These are phyloP conservation scores for Drosophila meridiana DNA, from an alignment of 2,888 invertebrate species.

Conservation along the genomic window DNA sequence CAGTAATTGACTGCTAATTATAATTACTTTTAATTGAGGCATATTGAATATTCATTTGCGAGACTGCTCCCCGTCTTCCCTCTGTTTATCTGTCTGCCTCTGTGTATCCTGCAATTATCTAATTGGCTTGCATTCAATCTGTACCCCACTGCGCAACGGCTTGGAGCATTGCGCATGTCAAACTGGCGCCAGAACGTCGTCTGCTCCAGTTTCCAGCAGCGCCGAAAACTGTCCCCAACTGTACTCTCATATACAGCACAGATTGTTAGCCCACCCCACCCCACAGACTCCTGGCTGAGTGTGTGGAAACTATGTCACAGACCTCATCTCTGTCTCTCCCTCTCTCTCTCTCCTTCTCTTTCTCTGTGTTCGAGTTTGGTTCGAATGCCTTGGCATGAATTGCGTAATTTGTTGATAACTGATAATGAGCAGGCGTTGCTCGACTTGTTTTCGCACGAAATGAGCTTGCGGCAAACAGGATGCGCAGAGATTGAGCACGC, in stretches of 20 bases:
- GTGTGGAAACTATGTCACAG: constrained; percentile 68
- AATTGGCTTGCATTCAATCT: constrained; percentile 63
- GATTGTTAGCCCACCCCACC: constrained; percentile 17
- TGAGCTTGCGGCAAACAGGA: constrained; percentile 55
- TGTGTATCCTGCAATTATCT: constrained; percentile 65
- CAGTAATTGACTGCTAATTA: constrained; percentile 9
- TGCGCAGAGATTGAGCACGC: constrained; percentile 71
- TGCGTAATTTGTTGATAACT: constrained; percentile 68
- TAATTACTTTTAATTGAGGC: constrained; percentile 34
- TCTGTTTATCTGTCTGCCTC: constrained; percentile 16
- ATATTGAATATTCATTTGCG: not conserved
- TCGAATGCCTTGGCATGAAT: constrained; percentile 55
- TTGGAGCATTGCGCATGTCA: constrained; percentile 67
- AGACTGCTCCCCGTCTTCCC: constrained; percentile 17
- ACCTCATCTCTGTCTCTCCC: not conserved
- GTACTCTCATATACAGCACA: constrained; percentile 23
- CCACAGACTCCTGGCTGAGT: constrained; percentile 7
- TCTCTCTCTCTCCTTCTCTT: not conserved
- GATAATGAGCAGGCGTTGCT: constrained; percentile 68
- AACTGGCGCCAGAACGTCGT: constrained; percentile 79
- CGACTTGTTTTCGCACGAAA: constrained; percentile 20
- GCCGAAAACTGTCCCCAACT: constrained; percentile 33
- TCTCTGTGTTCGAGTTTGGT: constrained; percentile 11
- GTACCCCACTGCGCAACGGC: constrained; percentile 47
- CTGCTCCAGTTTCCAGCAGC: constrained; percentile 76